Percentiles rank a stretch among this genome's conserved stretches.
Conservation (phyloP, 2,888 invertebrate genomes). For the Agrenia bidenticulata region DNA sequence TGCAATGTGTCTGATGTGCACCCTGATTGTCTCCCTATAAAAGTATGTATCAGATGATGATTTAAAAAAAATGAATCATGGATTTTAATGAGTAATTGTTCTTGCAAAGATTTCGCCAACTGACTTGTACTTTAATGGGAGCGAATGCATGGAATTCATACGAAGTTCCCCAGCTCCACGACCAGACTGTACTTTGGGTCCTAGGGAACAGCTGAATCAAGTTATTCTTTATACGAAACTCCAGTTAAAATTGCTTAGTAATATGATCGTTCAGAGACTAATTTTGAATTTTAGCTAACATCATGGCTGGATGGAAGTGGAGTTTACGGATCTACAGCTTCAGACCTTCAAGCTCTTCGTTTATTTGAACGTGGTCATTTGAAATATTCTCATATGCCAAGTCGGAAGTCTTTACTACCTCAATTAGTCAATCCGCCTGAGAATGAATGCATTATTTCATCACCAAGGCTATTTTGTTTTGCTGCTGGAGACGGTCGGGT, state of each 20-base stretch:
- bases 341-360: slow-evolving; percentile 72
- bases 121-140: slow-evolving; percentile 49
- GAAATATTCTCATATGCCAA: slow-evolving; percentile 66
- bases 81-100: no score
- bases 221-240: slow-evolving; percentile 40
- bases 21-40: slow-evolving; percentile 81
- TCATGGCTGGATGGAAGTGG: slow-evolving; percentile 79
- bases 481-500: slow-evolving; percentile 75
- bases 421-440: slow-evolving; percentile 56
- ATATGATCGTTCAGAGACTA: neutral
- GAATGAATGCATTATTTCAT: slow-evolving; percentile 54
- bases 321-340: slow-evolving; percentile 74
- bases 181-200: slow-evolving; percentile 76
- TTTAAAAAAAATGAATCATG: neutral
- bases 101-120: slow-evolving; percentile 40
- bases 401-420: slow-evolving; percentile 64
- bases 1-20: slow-evolving; percentile 61
- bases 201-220: slow-evolving; percentile 82
- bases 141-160: slow-evolving; percentile 73
- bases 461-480: slow-evolving; percentile 64
- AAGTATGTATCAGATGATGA: neutral
- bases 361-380: slow-evolving; percentile 71
- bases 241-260: neutral
- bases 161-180: slow-evolving; percentile 75
- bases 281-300: slow-evolving; percentile 60